phyloP scores from a whole-genome alignment of 1,140 invertebrate genomes.

The Notospermus geniculatus region DNA sequence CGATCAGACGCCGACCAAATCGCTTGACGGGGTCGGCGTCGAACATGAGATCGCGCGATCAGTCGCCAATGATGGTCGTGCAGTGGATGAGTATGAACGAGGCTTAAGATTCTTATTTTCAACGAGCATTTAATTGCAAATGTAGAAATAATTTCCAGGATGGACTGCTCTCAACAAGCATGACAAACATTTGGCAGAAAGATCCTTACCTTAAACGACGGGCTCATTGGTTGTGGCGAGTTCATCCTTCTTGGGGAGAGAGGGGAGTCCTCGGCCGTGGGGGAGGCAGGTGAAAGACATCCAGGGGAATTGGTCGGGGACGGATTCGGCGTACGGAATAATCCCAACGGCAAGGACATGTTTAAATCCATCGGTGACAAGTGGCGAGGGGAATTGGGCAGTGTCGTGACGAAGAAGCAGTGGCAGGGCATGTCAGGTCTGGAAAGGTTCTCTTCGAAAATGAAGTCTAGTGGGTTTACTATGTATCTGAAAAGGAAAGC shows the following conservation, averaged over 20 bases:
- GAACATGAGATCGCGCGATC: too few species aligned
- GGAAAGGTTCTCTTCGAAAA: constrained; percentile 13
- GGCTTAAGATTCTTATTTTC: too few species aligned
- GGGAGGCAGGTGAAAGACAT: not conserved
- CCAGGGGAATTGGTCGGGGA: constrained; percentile 9
- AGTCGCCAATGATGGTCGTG: too few species aligned
- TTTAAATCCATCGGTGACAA: constrained; percentile 12
- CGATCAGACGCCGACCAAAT: too few species aligned
- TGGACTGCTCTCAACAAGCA: too few species aligned
- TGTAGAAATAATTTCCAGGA: too few species aligned
- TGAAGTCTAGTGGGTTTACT: constrained; percentile 1
- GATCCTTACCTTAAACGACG: constrained; percentile 6
- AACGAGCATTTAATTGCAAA: too few species aligned
- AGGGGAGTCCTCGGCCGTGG: not conserved
- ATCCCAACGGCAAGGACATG: constrained; percentile 12
- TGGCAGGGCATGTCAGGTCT: not conserved
- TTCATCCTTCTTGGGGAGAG: not conserved
- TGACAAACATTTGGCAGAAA: too few species aligned
- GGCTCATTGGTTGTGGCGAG: not conserved
- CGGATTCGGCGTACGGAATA: constrained; percentile 18
- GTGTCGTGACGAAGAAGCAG: constrained; percentile 12
- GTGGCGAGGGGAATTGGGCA: constrained; percentile 6
- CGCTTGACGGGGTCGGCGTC: too few species aligned
- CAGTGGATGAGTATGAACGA: too few species aligned
- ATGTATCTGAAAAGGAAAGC: constrained; percentile 6